These are phyloP conservation scores for Lithobius niger DNA, from an alignment of 1,140 invertebrate genomes.

Conservation along the genomic window DNA sequence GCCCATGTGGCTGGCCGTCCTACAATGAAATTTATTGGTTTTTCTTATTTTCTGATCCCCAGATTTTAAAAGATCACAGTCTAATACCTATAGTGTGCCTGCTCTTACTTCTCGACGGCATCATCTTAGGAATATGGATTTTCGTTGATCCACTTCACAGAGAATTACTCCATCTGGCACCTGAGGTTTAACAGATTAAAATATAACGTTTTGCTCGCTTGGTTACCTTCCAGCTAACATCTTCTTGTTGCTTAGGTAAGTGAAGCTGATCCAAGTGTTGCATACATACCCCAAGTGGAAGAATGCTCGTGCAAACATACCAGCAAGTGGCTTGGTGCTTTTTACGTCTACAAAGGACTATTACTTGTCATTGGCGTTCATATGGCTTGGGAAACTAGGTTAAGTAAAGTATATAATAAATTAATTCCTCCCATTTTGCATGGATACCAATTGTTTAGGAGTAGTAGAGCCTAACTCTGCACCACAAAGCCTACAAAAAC, in stretches of 20 bases:
- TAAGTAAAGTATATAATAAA: conserved; percentile 9
- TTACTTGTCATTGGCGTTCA: conserved; percentile 80
- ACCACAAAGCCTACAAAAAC: neutral
- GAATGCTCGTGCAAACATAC: conserved; percentile 73
- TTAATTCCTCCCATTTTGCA: too few relatives aligned
- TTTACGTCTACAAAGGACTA: conserved; percentile 80
- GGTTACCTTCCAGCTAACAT: neutral
- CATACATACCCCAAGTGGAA: conserved; percentile 78
- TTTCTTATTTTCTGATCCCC: too few relatives aligned
- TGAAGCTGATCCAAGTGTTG: conserved; percentile 54
- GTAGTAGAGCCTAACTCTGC: neutral
- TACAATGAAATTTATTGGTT: neutral
- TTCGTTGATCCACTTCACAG: conserved; percentile 69
- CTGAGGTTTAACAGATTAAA: conserved; percentile 32
- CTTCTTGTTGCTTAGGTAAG: conserved; percentile 40
- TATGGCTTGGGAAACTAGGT: conserved; percentile 93
- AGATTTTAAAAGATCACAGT: conserved; percentile 68
- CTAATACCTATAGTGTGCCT: conserved; percentile 63
- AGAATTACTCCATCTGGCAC: conserved; percentile 64
- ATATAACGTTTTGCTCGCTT: conserved; percentile 2
- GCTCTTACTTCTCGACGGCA: conserved; percentile 57
- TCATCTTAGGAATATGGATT: conserved; percentile 66
- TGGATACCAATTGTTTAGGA: too few relatives aligned
- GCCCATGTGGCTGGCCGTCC: too few relatives aligned
- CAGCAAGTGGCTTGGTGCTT: conserved; percentile 66